phyloP scores from a whole-genome alignment of 2,113 vertebrate species.

The Tachysurus vachellii region DNA sequence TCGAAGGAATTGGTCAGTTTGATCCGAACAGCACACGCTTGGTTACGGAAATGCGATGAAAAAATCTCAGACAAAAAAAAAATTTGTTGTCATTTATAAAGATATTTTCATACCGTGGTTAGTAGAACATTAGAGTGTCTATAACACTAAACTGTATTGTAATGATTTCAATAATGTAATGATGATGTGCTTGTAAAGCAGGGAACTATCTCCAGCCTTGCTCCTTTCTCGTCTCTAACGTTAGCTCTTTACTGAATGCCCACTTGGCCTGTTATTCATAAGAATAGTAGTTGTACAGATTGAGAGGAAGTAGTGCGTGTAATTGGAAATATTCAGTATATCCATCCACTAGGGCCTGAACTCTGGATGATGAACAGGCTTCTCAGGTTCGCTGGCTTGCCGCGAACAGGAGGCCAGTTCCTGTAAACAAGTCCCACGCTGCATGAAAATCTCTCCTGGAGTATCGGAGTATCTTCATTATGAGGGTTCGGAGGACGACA shows the following conservation, averaged over 20 bases:
- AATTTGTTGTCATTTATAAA: not conserved
- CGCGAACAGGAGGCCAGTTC: conserved; percentile 3
- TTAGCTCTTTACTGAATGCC: conserved; percentile 19
- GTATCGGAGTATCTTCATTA: conserved; percentile 40
- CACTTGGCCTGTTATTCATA: conserved; percentile 39
- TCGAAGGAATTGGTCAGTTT: too few relatives aligned
- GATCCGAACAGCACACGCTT: too few relatives aligned
- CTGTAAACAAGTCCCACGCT: conserved; percentile 43
- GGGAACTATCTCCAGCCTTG: not conserved
- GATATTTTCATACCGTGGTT: not conserved
- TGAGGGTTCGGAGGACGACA: conserved; percentile 17
- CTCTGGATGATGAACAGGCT: conserved; percentile 21
- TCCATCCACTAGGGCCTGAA: conserved; percentile 32
- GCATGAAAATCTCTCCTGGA: conserved; percentile 32
- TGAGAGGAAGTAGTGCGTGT: conserved; percentile 45
- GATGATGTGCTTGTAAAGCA: not conserved
- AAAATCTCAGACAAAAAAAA: not conserved
- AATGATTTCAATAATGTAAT: not conserved
- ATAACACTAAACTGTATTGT: not conserved
- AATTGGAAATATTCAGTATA: conserved; percentile 47
- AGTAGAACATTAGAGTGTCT: not conserved
- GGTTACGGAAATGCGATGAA: not conserved
- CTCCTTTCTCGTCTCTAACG: not conserved
- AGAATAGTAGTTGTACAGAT: conserved; percentile 39
- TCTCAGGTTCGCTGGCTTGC: conserved; percentile 15